Base-by-base conservation (phyloP, 2,888 invertebrate species). In the Macaria liturata region DNA sequence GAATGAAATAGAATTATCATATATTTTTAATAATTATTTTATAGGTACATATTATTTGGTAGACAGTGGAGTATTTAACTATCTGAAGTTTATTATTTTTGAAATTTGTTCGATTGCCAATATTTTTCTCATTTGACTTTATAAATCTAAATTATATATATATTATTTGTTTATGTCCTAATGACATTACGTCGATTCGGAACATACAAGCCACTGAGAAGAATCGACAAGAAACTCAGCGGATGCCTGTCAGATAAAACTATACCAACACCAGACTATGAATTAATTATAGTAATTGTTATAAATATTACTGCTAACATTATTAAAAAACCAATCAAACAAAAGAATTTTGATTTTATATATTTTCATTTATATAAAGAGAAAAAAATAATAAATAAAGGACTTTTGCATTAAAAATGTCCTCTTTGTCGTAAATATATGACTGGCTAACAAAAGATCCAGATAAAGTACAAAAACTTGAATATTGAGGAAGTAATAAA, bases 181-280 rank as follows among this genome's bases (percentile, higher is more conserved):
- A 8, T 56, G 69, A 58, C 52, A 9, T 55, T 72, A 76, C 65
- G 76, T 86, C 88, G 86, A 79, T 88, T 88, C 88, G 76, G 63
- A 86, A 85, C 75, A 73, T 81, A 79, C 80, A 73, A 74, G 70
- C 84, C 69, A 76, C 86, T 81, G 88, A 89, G 88, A 89, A 89
- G 88, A 89, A 86, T 77, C 86, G 86, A 86, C 77, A 88, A 88
- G 87, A 89, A 89, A 89, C 89, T 88, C 89, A 86, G 80, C 65
- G 74, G 80, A 71, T 72, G 61, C 32, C 39, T 42, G 5, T 49
- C 5, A 6, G 7, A 32, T 5, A 31, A 9, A 5, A 32, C 45
- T 9, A 32, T 7, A 46, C 44, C 57, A 47, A 42, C 51, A 57
- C 51, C 47, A 57, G 49, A 49, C 56, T 42, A 43, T 7, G 34